Conservation (phyloP, 2,797 vertebrate genomes). For the Eutrigla gurnardus region DNA sequence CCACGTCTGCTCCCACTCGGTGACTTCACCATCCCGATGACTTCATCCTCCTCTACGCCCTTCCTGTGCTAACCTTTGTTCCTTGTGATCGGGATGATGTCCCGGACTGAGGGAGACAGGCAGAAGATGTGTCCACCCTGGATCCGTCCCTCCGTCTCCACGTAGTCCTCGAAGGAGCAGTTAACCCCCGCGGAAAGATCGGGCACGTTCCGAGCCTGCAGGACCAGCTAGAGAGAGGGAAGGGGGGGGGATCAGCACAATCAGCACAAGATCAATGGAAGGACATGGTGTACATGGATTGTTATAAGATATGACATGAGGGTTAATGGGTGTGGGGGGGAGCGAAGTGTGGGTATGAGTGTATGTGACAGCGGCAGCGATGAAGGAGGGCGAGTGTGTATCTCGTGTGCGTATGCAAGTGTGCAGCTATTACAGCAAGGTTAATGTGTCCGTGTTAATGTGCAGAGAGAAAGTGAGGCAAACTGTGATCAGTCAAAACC, state of each 20-base stretch:
- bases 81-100: slow-evolving; percentile 92
- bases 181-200: slow-evolving; percentile 94
- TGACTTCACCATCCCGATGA: slow-evolving; percentile 54
- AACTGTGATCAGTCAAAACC: slow-evolving; percentile 51
- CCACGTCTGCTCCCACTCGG: background rate
- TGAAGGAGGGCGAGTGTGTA: slow-evolving; percentile 30
- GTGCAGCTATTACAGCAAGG: slow-evolving; percentile 65
- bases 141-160: slow-evolving; percentile 91
- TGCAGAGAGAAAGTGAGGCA: slow-evolving; percentile 47
- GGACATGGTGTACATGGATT: slow-evolving; percentile 79
- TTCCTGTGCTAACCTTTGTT: slow-evolving; percentile 88
- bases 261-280: slow-evolving; percentile 78
- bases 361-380: slow-evolving; percentile 44
- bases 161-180: slow-evolving; percentile 98
- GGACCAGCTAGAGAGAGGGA: slow-evolving; percentile 85
- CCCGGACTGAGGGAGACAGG: slow-evolving; percentile 90
- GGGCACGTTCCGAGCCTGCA: slow-evolving; percentile 94
- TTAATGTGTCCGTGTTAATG: slow-evolving; percentile 64
- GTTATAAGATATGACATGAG: slow-evolving; percentile 79
- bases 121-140: slow-evolving; percentile 92
- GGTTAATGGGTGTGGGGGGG: slow-evolving; percentile 71
- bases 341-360: slow-evolving; percentile 23
- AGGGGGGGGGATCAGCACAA: slow-evolving; percentile 28
- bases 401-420: slow-evolving; percentile 9
- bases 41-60: slow-evolving; percentile 29